Evolutionary conservation across 2,888 invertebrate genomes (phyloP).

Genomic region (Abrostola tripartita): DNA sequence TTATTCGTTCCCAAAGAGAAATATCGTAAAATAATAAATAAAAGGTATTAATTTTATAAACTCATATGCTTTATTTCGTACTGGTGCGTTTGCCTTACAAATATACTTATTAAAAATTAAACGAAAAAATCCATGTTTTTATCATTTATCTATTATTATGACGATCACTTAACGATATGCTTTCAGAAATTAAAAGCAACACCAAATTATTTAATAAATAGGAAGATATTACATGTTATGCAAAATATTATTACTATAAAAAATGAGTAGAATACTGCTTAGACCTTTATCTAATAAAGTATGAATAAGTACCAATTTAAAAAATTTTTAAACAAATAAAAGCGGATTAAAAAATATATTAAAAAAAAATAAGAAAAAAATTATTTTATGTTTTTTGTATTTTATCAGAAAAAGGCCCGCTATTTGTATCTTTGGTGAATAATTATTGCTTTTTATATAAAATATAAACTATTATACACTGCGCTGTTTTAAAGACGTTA

Average conservation of each 20-base stretch:
- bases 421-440: conserved; percentile 76
- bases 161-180: conserved; percentile 84
- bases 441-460: conserved; percentile 73
- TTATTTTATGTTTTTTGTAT: conserved; percentile 4
- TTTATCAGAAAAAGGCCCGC: conserved; percentile 67
- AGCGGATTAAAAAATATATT: conserved; percentile 5
- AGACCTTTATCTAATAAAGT: conserved; percentile 55
- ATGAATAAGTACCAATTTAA: conserved; percentile 10
- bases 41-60: conserved; percentile 70
- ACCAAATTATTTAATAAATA: conserved; percentile 68
- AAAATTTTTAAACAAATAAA: conserved; percentile 7
- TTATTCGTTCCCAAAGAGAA: no score
- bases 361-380: background rate
- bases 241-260: conserved; percentile 52
- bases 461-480: conserved; percentile 61
- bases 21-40: no score
- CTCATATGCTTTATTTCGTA: conserved; percentile 88
- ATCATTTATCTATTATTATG: conserved; percentile 73
- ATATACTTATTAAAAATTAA: conserved; percentile 84
- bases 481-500: conserved; percentile 67
- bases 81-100: conserved; percentile 87
- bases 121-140: conserved; percentile 64
- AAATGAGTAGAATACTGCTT: conserved; percentile 56
- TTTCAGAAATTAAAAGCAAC: conserved; percentile 74
- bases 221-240: conserved; percentile 56